phyloP scores from a whole-genome alignment of 1,140 invertebrate species.

The Drosophila albomicans region DNA sequence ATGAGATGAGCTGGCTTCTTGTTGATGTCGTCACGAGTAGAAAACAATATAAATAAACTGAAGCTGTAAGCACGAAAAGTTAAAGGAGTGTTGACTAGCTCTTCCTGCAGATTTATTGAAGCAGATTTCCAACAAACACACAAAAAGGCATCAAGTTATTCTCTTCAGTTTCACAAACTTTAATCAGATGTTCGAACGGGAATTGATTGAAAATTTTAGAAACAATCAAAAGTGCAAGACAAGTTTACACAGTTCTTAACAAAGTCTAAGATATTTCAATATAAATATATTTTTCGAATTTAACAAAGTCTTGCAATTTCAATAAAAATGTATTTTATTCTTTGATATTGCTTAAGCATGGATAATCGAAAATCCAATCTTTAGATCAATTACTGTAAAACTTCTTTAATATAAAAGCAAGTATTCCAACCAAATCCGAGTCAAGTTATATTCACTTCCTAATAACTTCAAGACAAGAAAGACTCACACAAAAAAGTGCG shows the following conservation, averaged over 20 bases:
- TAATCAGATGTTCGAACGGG: not conserved
- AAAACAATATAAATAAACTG: conserved; percentile 11
- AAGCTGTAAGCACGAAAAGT: conserved; percentile 1
- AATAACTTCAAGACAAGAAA: not conserved
- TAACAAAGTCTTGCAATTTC: too few relatives aligned
- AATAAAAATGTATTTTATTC: too few relatives aligned
- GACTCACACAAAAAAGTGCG: not conserved
- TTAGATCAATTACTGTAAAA: too few relatives aligned
- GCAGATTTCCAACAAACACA: not conserved
- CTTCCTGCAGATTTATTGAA: not conserved
- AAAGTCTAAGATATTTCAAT: too few relatives aligned
- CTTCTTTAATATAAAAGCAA: not conserved
- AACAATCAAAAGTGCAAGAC: too few relatives aligned
- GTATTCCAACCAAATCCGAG: not conserved
- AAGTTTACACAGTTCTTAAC: too few relatives aligned
- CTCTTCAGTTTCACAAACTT: not conserved
- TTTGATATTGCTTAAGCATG: too few relatives aligned
- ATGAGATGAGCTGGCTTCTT: conserved; percentile 22
- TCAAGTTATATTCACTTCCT: not conserved
- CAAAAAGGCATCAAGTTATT: not conserved
- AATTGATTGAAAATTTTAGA: not conserved
- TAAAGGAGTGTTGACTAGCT: not conserved
- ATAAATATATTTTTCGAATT: too few relatives aligned
- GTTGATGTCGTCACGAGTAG: conserved; percentile 4
- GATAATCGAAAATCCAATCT: not conserved